These are phyloP conservation scores for Hephaestus fuliginosus DNA, from an alignment of 2,797 vertebrate genomes.

Conservation along the genomic window DNA sequence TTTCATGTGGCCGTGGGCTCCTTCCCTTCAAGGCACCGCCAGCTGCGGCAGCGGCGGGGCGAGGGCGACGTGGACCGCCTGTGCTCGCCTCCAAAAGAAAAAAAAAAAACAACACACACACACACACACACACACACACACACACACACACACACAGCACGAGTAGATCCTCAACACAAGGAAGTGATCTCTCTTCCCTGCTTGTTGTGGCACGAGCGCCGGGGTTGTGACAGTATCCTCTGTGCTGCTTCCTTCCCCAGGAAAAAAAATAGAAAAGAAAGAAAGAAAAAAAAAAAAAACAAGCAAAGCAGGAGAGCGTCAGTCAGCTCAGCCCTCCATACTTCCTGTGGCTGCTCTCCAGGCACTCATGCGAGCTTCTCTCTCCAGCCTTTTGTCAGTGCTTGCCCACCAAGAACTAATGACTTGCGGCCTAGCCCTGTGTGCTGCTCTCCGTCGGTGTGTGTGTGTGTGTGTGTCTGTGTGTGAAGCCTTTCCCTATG, in stretches of 20 bases:
- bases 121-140: conserved; percentile 8
- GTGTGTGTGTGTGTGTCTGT: conserved; percentile 51
- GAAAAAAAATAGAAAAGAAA: no score
- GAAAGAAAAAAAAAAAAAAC: no score
- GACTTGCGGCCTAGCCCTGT: conserved; percentile 80
- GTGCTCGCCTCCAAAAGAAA: conserved; percentile 23
- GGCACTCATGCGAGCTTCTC: conserved; percentile 59
- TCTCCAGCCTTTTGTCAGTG: conserved; percentile 79
- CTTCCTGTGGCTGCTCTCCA: conserved; percentile 59
- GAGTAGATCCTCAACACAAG: conserved; percentile 59
- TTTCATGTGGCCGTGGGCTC: conserved; percentile 15
- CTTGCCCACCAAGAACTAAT: conserved; percentile 81
- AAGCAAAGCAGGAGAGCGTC: conserved; percentile 26
- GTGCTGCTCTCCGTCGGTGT: conserved; percentile 57
- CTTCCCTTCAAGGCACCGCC: neutral
- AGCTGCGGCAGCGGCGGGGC: conserved; percentile 1
- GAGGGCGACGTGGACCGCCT: conserved; percentile 50
- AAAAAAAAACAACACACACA: no score
- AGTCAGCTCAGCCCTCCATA: conserved; percentile 51
- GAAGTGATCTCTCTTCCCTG: conserved; percentile 65
- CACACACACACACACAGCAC: conserved; percentile 19
- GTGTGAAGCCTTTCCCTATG: conserved; percentile 61
- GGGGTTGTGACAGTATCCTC: conserved; percentile 46
- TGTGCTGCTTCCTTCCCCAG: conserved; percentile 33
- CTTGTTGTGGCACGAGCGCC: conserved; percentile 51